phyloP scores from a whole-genome alignment of 2,113 vertebrate genomes.

The Plotosus lineatus region DNA sequence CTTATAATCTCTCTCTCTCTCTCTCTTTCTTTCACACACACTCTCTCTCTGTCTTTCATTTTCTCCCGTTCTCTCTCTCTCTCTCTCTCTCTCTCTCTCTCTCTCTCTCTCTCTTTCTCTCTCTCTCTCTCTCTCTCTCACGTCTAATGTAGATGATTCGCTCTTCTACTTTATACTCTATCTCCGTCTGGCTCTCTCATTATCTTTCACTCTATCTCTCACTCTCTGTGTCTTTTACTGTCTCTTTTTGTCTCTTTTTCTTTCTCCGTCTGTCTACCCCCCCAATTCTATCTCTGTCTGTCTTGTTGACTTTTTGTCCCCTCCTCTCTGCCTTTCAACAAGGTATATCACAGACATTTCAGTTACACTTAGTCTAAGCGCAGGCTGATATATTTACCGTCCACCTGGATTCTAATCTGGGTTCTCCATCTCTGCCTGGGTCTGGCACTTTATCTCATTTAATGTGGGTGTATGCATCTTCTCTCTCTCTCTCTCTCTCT shows the following conservation, averaged over 20 bases:
- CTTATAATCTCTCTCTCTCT: too few species aligned
- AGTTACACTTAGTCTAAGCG: slow-evolving; percentile 58
- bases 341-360: slow-evolving; percentile 63
- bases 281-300: background rate
- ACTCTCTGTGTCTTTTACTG: background rate
- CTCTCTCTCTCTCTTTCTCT: background rate
- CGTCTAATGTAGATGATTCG: too few species aligned
- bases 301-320: background rate
- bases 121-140: background rate
- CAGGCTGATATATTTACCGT: slow-evolving; percentile 66
- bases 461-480: slow-evolving; percentile 44
- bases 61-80: too few species aligned
- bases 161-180: background rate
- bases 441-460: slow-evolving; percentile 55
- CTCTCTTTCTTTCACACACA: too few species aligned
- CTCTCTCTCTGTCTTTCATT: too few species aligned
- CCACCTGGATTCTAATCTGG: slow-evolving; percentile 59
- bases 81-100: too few species aligned
- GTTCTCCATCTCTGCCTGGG: slow-evolving; percentile 55
- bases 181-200: background rate
- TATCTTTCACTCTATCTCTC: background rate
- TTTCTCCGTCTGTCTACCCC: background rate
- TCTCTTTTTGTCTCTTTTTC: background rate
- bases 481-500: slow-evolving; percentile 5
- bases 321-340: slow-evolving; percentile 33